Evolutionary conservation across 2,797 vertebrate genomes (phyloP), one percentile per base, ranked within the genome.

Genomic region (Meriones psammophilus): DNA sequence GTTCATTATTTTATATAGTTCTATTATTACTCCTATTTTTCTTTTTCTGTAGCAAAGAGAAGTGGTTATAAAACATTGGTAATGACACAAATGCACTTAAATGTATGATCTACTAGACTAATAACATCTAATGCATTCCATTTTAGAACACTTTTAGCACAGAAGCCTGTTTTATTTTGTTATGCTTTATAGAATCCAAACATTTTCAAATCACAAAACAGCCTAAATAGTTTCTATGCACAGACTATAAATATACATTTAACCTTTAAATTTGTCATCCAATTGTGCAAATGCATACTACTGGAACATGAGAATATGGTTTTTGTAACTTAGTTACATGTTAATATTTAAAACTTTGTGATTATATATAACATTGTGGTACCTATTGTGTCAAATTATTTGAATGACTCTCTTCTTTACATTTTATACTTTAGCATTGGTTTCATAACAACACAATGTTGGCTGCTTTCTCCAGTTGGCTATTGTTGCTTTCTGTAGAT

Each of bases 11-110:
- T 91, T 94, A 56, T 66, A 33, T 58, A 89, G 1, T 26, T 71
- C 56, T 88, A 39, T 92, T 80, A 88, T 90, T 73, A 54, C 13
- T 73, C 2, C 10, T 46, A 54, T 80, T 95, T 95, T 88, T 90
- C 80, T 90, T n/a, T 92, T 92, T 33, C 42, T 84, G 66, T 74
- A 94, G 6, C 56, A 78, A 94, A 50, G n/a, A 94, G 42, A 93
- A 50, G 5, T 89, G 1, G 12, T 77, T 78, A 88, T 81, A n/a
- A 94, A 85, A n/a, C 46, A 85, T 83, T 85, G 26, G 0, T 90
- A 95, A 90, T 90, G 85, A 93, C 69, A 95, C 14, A 95, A 89
- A 91, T 91, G 36, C 28, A 91, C 33, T 84, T 84, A 94, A 94
- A 84, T 78, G 33, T 2, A 42, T 92, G 36, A 60, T 92, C 4